Percentiles rank a stretch among this genome's conserved stretches.
phyloP scores from a whole-genome alignment of 2,797 vertebrate genomes.

The Enteromius anoplus region DNA sequence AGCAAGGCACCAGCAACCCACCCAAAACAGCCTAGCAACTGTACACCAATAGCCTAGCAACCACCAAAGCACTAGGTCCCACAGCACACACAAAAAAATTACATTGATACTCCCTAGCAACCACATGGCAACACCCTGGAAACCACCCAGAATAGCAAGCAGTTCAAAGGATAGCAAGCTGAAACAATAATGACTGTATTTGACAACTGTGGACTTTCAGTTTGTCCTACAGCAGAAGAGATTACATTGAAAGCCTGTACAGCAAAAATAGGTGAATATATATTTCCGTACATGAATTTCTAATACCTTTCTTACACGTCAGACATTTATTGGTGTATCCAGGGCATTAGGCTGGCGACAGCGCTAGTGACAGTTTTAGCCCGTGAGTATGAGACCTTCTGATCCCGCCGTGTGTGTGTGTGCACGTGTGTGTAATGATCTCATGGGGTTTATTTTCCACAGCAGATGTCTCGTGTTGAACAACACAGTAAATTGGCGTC shows the following conservation, averaged over 20 bases:
- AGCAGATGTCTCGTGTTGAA: slow-evolving; percentile 62
- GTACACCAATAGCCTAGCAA: background rate
- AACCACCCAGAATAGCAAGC: background rate
- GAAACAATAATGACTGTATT: slow-evolving; percentile 7
- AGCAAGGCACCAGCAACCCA: background rate
- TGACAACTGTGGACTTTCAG: slow-evolving; percentile 13
- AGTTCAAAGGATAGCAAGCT: background rate
- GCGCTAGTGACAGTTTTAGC: slow-evolving; percentile 45
- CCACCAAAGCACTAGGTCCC: background rate
- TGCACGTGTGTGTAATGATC: slow-evolving; percentile 41
- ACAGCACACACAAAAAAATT: background rate
- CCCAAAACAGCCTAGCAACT: background rate
- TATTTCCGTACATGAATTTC: slow-evolving; percentile 26
- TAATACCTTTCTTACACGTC: slow-evolving; percentile 44
- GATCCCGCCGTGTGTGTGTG: slow-evolving; percentile 38
- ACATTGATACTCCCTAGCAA: background rate
- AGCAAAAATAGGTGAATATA: slow-evolving; percentile 41
- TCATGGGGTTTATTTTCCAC: slow-evolving; percentile 59
- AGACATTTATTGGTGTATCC: slow-evolving; percentile 49
- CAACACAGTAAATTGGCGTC: slow-evolving; percentile 58
- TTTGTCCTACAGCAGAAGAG: slow-evolving; percentile 28
- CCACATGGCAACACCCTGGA: background rate
- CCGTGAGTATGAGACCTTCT: slow-evolving; percentile 41
- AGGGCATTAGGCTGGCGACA: slow-evolving; percentile 56
- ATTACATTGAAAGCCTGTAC: slow-evolving; percentile 21